A percentile compares a stretch with the other conserved stretches of the same genome.
phyloP scores from a whole-genome alignment of 2,797 vertebrate genomes.

The Selene dorsalis region DNA sequence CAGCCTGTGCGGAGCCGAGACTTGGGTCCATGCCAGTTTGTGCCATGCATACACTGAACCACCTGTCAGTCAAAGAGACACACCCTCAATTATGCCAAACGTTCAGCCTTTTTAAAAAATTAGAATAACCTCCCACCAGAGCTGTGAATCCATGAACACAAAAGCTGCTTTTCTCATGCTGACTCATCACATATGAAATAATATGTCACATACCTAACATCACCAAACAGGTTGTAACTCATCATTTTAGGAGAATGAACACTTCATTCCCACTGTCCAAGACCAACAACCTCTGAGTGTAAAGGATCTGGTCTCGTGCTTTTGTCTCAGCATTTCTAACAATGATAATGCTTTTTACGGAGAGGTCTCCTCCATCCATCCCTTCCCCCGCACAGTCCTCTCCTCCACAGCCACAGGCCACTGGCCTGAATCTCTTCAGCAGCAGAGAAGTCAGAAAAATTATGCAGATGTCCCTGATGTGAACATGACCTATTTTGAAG shows the following conservation, averaged over 20 bases:
- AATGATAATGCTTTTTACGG: slow-evolving; percentile 11
- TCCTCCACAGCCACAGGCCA: slow-evolving; percentile 67
- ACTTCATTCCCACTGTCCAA: background rate
- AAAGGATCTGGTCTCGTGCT: background rate
- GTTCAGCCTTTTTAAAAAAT: too few species aligned
- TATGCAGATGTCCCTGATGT: slow-evolving; percentile 74
- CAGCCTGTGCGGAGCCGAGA: too few species aligned
- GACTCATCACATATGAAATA: background rate
- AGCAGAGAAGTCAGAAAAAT: slow-evolving; percentile 80
- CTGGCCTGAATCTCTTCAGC: slow-evolving; percentile 77
- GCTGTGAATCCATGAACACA: too few species aligned
- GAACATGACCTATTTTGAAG: slow-evolving; percentile 82
- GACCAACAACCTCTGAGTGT: background rate
- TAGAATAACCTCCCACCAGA: too few species aligned
- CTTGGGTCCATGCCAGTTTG: too few species aligned
- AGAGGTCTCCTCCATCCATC: slow-evolving; percentile 29
- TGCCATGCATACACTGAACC: too few species aligned
- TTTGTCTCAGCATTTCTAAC: slow-evolving; percentile 30
- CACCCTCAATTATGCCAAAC: too few species aligned
- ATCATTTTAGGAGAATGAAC: background rate
- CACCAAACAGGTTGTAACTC: background rate
- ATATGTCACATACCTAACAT: too few species aligned
- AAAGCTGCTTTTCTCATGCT: background rate
- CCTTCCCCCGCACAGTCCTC: slow-evolving; percentile 49
- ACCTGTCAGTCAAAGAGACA: too few species aligned